A percentile compares a stretch with the other conserved stretches of the same genome.
phyloP scores from a whole-genome alignment of 2,888 invertebrate species.

The Sinohyriopsis cumingii region DNA sequence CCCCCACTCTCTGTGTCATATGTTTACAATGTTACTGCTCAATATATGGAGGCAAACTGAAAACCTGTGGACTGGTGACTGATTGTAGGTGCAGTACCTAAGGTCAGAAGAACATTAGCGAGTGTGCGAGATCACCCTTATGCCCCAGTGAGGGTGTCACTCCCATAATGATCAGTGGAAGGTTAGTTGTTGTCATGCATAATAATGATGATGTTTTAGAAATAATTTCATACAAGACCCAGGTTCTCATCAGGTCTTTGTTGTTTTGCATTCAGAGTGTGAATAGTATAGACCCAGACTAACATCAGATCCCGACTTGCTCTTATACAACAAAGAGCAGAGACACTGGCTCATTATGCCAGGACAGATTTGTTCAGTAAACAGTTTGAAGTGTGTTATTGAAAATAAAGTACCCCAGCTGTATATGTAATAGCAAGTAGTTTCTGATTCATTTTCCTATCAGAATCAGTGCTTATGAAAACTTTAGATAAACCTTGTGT shows the following conservation, averaged over 20 bases:
- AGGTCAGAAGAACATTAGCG: slow-evolving; percentile 84
- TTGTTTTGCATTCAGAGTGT: no score
- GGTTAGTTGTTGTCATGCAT: slow-evolving; percentile 44
- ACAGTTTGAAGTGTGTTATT: no score
- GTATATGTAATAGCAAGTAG: no score
- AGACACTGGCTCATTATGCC: no score
- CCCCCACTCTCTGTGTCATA: no score
- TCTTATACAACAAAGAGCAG: background rate
- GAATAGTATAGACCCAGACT: background rate
- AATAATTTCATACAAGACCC: slow-evolving; percentile 13
- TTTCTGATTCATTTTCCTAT: no score
- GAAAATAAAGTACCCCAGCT: no score
- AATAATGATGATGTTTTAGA: slow-evolving; percentile 19
- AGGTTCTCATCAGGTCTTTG: background rate
- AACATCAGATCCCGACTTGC: background rate
- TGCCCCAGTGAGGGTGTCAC: slow-evolving; percentile 87
- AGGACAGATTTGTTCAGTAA: no score
- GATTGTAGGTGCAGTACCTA: slow-evolving; percentile 87
- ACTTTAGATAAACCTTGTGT: no score
- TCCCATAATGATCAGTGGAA: slow-evolving; percentile 51
- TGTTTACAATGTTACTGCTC: no score
- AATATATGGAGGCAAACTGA: slow-evolving; percentile 1
- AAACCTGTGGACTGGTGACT: slow-evolving; percentile 29
- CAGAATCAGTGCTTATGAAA: no score
- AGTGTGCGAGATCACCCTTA: slow-evolving; percentile 97